Base-by-base conservation (phyloP, 2,113 vertebrate genomes). In the Poeciliopsis retropinna region DNA sequence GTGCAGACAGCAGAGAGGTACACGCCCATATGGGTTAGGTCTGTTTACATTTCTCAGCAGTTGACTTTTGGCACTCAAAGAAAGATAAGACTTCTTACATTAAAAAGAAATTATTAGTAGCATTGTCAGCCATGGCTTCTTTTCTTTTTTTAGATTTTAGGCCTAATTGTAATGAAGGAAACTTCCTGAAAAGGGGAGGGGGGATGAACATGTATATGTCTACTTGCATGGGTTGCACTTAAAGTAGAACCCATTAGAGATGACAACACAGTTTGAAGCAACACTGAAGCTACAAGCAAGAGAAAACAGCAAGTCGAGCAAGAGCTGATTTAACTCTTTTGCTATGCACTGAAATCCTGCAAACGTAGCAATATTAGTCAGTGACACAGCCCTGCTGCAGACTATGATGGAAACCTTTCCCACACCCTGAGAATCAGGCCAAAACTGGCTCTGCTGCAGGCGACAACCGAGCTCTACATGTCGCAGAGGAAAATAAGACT, bases 371-470 rank as follows among this genome's bases (percentile, higher is more conserved):
- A 54, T 14, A 19, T 62, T 62, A 28, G 60, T 75, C 39, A 73
- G 5, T 64, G 62, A 71, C 64, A 47, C 30, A 73, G 44, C 65
- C 64, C 60, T 85, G 44, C 71, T 79, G 72, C 74, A 68, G 17
- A 12, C 22, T 73, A 67, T 84, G 72, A 75, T 84, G 78, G 74
- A 80, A 81, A 84, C 79, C 76, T 78, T 86, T 85, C 83, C 82
- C 76, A 86, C 80, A 62, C 47, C 51, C 28, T 67, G 67, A 22
- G n/a, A 75, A 47, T 68, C 41, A 76, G 85, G 88, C 87, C 85
- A 79, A 82, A 70, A 69, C 75, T 39, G 22, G 62, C 29, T 77
- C 62, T 10, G 63, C 19, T 39, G 32, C 31, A 30, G n/a, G 22
- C 15, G 74, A 41, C 2, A 51, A 5, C 22, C 30, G 1, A 30